Base-by-base conservation (phyloP, 1,140 invertebrate genomes). In the Magallana angulata region DNA sequence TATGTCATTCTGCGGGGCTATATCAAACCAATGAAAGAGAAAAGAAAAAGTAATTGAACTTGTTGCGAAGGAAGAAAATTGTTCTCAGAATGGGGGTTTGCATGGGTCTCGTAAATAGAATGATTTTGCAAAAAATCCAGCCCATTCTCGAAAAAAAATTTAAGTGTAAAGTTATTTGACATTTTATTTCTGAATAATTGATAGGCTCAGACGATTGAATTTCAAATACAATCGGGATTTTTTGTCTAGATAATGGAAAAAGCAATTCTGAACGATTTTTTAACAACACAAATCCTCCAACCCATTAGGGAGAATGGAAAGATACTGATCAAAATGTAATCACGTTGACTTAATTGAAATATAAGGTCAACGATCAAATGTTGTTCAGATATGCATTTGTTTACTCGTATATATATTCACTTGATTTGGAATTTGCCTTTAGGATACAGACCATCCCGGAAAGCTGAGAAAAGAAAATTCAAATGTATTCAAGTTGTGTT, bases 151-250 rank as follows among this genome's bases (percentile, higher is more conserved):
- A 30, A 76, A 76, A 76, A 71, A 76, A 76, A 30, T 9, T 71
- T 71, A 76, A 76, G 24, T 36, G 68, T 76, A 76, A 30, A 18
- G 68, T 76, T 30, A 76, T 76, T 76, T 76, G 68, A 76, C 68
- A 76, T 76, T 76, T 76, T 76, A 76, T 76, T 76, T 76, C 18
- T 76, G 68, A 76, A 76, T 76, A 76, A 76, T 76, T 76, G 68
- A 76, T 76, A 30, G 18, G 68, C 36, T 30, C 68, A 76, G 68
- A 76, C 68, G 68, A 30, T 76, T 76, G 7, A 76, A 12, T 76
- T 76, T 76, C 24, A 76, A 76, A 76, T 76, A 76, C 68, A 76
- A 76, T 76, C 11, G 68, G 68, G 68, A 76, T 76, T 30, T 30
- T 76, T 76, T 64, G 18, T 71, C 36, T 30, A 76, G 68, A 76